phyloP scores from a whole-genome alignment of 2,113 vertebrate genomes.

The Centrocercus urophasianus region DNA sequence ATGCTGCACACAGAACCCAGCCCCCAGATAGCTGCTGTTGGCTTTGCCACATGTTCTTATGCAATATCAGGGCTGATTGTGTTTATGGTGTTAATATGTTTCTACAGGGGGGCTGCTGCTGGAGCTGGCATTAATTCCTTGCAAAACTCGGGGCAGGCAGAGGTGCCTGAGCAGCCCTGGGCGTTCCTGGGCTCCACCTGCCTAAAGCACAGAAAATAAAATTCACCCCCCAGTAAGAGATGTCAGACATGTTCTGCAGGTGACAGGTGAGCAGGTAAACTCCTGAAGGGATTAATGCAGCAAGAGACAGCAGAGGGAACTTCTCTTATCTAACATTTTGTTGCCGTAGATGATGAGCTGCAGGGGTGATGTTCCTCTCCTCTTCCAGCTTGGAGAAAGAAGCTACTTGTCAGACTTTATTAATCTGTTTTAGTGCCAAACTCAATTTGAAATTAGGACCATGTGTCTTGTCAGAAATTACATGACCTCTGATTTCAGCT shows the following conservation, averaged over 20 bases:
- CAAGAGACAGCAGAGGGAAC: conserved; percentile 16
- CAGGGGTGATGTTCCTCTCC: conserved; percentile 7
- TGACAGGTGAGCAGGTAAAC: conserved; percentile 44
- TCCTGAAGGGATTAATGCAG: conserved; percentile 32
- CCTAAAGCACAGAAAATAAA: conserved; percentile 47
- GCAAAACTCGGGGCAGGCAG: conserved; percentile 16
- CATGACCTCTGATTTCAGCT: conserved; percentile 25
- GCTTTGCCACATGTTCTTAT: conserved; percentile 68
- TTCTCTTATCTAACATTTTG: conserved; percentile 18
- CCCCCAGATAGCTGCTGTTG: conserved; percentile 65
- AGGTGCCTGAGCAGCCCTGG: not conserved
- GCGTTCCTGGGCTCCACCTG: not conserved
- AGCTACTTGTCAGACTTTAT: conserved; percentile 64
- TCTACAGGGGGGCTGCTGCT: conserved; percentile 47
- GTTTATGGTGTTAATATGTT: conserved; percentile 52
- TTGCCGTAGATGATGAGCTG: conserved; percentile 28
- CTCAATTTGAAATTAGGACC: conserved; percentile 61
- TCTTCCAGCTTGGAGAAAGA: conserved; percentile 57
- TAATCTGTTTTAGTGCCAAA: conserved; percentile 58
- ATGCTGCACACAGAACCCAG: conserved; percentile 69
- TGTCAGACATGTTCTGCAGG: not conserved
- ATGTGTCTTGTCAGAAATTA: conserved; percentile 16
- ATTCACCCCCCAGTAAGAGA: conserved; percentile 19
- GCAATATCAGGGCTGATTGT: conserved; percentile 38
- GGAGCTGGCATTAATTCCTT: conserved; percentile 13